phyloP scores from a whole-genome alignment of 2,888 invertebrate genomes.

The Noctuana brunneofusca region DNA sequence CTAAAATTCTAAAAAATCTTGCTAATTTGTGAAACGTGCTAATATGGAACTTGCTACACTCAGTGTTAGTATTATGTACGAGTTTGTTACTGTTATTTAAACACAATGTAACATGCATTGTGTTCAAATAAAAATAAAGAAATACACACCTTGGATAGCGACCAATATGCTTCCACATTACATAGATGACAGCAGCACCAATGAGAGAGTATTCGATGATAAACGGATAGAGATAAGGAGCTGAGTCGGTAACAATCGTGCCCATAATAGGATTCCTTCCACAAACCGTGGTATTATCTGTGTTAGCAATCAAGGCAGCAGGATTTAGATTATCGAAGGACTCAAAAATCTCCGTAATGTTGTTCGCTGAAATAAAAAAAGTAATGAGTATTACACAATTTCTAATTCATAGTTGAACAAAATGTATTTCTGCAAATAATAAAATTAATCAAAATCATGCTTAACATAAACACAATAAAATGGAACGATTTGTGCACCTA shows the following conservation, averaged over 20 bases:
- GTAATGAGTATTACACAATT: not conserved
- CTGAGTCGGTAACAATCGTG: conserved; percentile 94
- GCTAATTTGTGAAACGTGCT: conserved; percentile 24
- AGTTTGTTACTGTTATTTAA: conserved; percentile 27
- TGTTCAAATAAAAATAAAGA: conserved; percentile 13
- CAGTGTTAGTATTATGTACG: conserved; percentile 33
- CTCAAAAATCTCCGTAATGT: conserved; percentile 77
- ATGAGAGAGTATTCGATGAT: conserved; percentile 97
- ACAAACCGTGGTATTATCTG: conserved; percentile 85
- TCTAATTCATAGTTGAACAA: not conserved
- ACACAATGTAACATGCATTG: too few species aligned
- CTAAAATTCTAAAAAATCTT: conserved; percentile 25
- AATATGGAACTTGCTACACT: conserved; percentile 14
- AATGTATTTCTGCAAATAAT: conserved; percentile 12
- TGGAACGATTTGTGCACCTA: conserved; percentile 30
- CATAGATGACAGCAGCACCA: conserved; percentile 96
- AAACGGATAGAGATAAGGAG: conserved; percentile 97
- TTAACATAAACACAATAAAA: conserved; percentile 32
- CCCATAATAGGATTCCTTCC: conserved; percentile 95
- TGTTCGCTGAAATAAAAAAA: conserved; percentile 62
- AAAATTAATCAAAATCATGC: conserved; percentile 29
- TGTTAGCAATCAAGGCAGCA: conserved; percentile 83
- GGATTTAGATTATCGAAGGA: conserved; percentile 84
- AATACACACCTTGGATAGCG: conserved; percentile 89
- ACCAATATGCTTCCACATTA: conserved; percentile 98